phyloP scores from a whole-genome alignment of 2,113 vertebrate species.

The Puntigrus tetrazona region DNA sequence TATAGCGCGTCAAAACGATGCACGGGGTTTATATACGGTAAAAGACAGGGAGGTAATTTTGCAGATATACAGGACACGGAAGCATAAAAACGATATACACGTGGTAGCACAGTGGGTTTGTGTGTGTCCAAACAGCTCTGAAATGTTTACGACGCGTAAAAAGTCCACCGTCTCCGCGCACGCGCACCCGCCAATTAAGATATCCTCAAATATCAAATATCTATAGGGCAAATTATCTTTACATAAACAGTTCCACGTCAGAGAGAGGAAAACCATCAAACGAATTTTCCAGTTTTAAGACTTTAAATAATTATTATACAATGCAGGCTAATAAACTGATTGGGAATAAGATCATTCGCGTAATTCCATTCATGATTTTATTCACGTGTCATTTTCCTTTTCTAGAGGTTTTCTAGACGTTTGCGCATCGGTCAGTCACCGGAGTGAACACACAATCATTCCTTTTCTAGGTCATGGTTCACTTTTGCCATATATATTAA shows the following conservation, averaged over 20 bases:
- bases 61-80: too few species aligned
- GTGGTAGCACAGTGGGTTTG: too few species aligned
- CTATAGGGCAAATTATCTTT: neutral
- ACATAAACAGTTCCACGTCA: neutral
- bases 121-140: too few species aligned
- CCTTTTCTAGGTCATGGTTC: too few species aligned
- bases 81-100: too few species aligned
- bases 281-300: neutral
- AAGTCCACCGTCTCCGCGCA: neutral
- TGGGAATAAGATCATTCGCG: too few species aligned
- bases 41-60: too few species aligned
- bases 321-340: too few species aligned
- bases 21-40: neutral
- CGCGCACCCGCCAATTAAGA: neutral
- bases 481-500: too few species aligned
- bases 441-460: too few species aligned
- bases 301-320: neutral
- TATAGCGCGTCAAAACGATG: neutral
- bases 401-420: neutral
- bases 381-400: too few species aligned
- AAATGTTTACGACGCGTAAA: too few species aligned
- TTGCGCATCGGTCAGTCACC: slow-evolving; percentile 4
- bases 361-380: neutral
- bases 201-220: neutral
- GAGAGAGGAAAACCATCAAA: neutral